phyloP scores from a whole-genome alignment of 2,888 invertebrate species.

The Scaptomyza tumidula region DNA sequence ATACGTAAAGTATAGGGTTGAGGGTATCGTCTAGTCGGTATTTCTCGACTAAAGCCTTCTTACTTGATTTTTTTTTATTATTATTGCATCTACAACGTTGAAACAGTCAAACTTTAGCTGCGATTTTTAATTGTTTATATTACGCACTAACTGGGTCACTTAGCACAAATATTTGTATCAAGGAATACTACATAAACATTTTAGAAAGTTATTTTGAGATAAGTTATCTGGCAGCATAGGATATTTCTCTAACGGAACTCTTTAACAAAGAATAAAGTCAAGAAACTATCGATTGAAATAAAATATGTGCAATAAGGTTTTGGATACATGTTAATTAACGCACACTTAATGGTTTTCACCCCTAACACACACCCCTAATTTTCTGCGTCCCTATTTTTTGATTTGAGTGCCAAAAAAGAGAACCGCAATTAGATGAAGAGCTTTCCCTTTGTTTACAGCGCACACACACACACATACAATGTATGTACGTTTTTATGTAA shows the following conservation, averaged over 20 bases:
- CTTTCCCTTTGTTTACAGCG: constrained; percentile 33
- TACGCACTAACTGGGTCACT: neutral
- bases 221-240: too few species aligned
- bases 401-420: constrained; percentile 11
- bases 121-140: neutral
- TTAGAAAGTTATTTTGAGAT: too few species aligned
- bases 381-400: constrained; percentile 12
- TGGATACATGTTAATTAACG: constrained; percentile 18
- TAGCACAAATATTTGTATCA: too few species aligned
- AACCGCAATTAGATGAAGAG: constrained; percentile 35
- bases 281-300: neutral
- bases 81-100: neutral
- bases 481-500: neutral
- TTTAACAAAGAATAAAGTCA: neutral
- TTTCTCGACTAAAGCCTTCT: too few species aligned
- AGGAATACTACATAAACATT: neutral
- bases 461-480: constrained; percentile 13
- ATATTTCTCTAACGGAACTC: neutral
- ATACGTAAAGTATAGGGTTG: too few species aligned
- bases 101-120: neutral
- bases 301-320: neutral
- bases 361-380: constrained; percentile 30
- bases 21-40: too few species aligned
- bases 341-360: constrained; percentile 17
- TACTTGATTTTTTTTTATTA: neutral